Evolutionary conservation across 2,888 invertebrate genomes (phyloP).

Genomic region (Drosophila meridionalis): DNA sequence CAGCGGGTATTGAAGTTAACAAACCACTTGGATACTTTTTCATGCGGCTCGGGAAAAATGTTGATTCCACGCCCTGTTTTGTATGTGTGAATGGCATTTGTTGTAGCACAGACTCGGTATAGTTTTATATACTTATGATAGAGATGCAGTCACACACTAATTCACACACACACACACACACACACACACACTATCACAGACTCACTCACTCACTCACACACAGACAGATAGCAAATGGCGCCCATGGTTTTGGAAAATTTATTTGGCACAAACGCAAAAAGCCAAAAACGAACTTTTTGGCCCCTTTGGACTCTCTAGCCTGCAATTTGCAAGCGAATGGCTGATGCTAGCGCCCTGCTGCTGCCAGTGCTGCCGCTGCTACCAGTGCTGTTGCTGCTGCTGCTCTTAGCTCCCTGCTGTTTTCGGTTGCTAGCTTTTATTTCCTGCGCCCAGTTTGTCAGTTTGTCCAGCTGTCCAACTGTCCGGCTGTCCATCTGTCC

Average conservation of each 20-base stretch:
- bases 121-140: constrained; percentile 49
- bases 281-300: constrained; percentile 57
- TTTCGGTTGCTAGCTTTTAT: constrained; percentile 55
- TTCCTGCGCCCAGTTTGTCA: constrained; percentile 46
- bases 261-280: constrained; percentile 58
- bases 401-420: constrained; percentile 38
- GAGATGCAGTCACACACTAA: constrained; percentile 54
- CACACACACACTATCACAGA: constrained; percentile 5
- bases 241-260: constrained; percentile 59
- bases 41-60: constrained; percentile 85
- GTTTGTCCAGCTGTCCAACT: constrained; percentile 14
- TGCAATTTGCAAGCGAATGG: constrained; percentile 69
- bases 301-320: constrained; percentile 40
- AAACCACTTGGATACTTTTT: constrained; percentile 85
- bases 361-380: constrained; percentile 3
- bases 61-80: constrained; percentile 85
- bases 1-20: constrained; percentile 84
- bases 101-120: constrained; percentile 44
- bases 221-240: constrained; percentile 32
- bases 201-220: constrained; percentile 3
- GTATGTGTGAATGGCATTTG: constrained; percentile 59
- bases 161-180: constrained; percentile 4
- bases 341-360: constrained; percentile 8
- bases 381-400: background rate
- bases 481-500: constrained; percentile 12